A percentile compares a stretch with the other conserved stretches of the same genome.
Conservation (phyloP, 2,888 invertebrate species). For the Galeruca laticollis region DNA sequence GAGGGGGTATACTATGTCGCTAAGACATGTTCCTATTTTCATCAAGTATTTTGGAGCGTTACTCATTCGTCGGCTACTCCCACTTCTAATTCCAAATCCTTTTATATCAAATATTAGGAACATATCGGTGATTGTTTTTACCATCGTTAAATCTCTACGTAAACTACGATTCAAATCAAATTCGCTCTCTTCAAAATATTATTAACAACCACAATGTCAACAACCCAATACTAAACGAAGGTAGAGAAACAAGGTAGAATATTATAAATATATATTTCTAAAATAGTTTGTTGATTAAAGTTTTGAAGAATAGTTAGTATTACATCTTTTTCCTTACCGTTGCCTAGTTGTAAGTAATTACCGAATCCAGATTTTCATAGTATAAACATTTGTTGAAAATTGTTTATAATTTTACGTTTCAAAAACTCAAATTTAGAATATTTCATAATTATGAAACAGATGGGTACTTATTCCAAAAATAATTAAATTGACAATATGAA, state of each 20-base stretch:
- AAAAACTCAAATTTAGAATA: neutral
- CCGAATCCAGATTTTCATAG: neutral
- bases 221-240: neutral
- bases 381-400: too few species aligned
- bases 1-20: too few species aligned
- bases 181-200: too few species aligned
- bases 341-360: neutral
- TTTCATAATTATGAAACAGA: neutral
- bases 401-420: too few species aligned
- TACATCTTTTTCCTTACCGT: neutral
- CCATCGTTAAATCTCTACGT: too few species aligned
- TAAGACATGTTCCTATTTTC: too few species aligned
- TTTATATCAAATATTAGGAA: too few species aligned
- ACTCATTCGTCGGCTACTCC: too few species aligned
- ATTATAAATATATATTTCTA: neutral
- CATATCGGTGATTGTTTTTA: too few species aligned
- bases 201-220: neutral
- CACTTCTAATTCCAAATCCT: too few species aligned
- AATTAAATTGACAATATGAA: neutral
- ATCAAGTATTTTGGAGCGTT: too few species aligned
- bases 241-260: constrained; percentile 1
- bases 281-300: neutral
- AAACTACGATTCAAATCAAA: too few species aligned
- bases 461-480: neutral
- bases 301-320: neutral